Base-by-base conservation (phyloP, 2,797 vertebrate genomes). In the Enteromius fasciolatus region DNA sequence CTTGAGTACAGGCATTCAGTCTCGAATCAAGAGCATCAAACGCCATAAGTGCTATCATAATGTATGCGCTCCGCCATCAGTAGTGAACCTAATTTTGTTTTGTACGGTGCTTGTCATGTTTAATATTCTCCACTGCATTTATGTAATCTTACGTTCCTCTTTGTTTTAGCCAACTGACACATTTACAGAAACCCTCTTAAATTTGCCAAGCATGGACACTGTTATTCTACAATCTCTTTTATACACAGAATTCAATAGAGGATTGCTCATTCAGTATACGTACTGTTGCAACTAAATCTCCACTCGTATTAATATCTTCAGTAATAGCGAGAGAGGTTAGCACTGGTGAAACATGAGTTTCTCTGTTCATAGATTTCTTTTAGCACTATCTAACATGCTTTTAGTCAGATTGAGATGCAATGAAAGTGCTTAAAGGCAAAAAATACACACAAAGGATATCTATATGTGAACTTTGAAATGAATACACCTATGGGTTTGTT, bases 1-100 rank as follows among this genome's bases (percentile, higher is more conserved):
- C 66, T 70, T 31, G 23, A 70, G 78, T 64, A 77, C 59, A 77
- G 1, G 25, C 41, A 64, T 80, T 79, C 36, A 68, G 59, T 80
- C 50, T 59, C 17, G 39, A 36, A 70, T 70, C 67, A 70, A 20
- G 36, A 20, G 18, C 39, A 70, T 57, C n/a, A 41, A n/a, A 70
- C 1, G 17, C 6, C 23, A 69, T 80, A 59, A 80, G 77, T 79
- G 77, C 23, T 14, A 44, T 57, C 10, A 79, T 69, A 54, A 54
- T 57, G 78, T 31, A 39, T 15, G 33, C 64, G 8, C 31, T 52
- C 31, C 57, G 50, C 23, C 78, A 28, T 44, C 17, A n/a, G 50
- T 31, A 44, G 36, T 25, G 48, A 4, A 12, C 2, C 0, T 54
- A 78, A 79, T n/a, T 41, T 68, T 41, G 31, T 79, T 54, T 63